Evolutionary conservation across 2,888 invertebrate genomes (phyloP), one percentile per base, ranked within the genome.

Genomic region (Papilio elwesi): DNA sequence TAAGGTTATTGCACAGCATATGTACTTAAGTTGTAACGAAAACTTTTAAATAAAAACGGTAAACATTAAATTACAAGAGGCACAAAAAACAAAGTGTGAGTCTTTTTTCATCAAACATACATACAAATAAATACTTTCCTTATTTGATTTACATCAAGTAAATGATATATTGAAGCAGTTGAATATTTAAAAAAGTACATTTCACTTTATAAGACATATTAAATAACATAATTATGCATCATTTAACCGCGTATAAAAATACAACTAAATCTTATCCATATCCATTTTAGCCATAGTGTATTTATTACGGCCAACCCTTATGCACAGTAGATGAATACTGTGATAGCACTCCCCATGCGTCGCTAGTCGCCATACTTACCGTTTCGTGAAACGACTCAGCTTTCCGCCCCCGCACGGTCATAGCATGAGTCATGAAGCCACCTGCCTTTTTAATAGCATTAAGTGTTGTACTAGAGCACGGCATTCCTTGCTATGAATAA

Each of bases 271-370:
- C 2, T 11, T 15, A 52, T 52, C 26, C 11, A 7, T 16, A 43
- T 43, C 67, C 36, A 8, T 53, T 52, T 55, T 47, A n/a, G 38
- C 13, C 63, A 66, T 70, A 73, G 76, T 74, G 74, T 69, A 74
- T 74, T 71, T 69, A 74, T 74, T 71, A 59, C 62, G 70, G 57
- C 67, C 71, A 55, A 72, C 71, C 73, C 74, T 72, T 74, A 76
- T 76, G 70, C 69, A 70, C 70, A 57, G 55, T 68, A 74, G 79
- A 81, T 79, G 77, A 81, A 75, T 75, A 72, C 68, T 15, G 43
- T 15, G 81, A 81, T 81, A 80, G 76, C 78, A 78, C 72, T 70
- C 78, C 78, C 79, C 76, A 63, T 63, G 55, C 69, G 65, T 70
- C 68, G 73, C 76, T 78, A 77, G 65, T 70, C 66, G 73, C 76